Conservation (phyloP, 2,888 invertebrate species). For the Cephus sareptanus region DNA sequence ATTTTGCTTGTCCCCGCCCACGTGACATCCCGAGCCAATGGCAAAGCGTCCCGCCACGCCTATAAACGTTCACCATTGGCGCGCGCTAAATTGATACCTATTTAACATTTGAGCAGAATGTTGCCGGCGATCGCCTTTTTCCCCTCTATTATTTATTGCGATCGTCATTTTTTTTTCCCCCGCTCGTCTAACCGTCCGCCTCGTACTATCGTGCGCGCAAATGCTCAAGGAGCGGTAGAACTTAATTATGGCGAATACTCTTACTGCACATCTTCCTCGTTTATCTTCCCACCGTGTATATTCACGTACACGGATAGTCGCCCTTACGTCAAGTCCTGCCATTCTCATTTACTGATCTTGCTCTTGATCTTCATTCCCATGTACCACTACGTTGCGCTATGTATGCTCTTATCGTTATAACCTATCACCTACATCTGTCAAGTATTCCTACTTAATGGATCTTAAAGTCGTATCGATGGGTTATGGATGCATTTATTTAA, state of each 20-base stretch:
- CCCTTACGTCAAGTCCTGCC: not conserved
- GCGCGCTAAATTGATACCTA: slow-evolving; percentile 61
- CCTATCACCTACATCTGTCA: not conserved
- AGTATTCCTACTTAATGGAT: not conserved
- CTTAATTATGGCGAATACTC: slow-evolving; percentile 61
- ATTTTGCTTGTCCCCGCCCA: slow-evolving; percentile 24
- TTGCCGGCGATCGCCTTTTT: slow-evolving; percentile 62
- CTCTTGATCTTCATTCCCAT: not conserved
- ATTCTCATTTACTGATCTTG: not conserved
- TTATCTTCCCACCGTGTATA: no score
- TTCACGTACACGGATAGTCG: not conserved
- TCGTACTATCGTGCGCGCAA: slow-evolving; percentile 30
- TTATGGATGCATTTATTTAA: not conserved
- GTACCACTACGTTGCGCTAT: not conserved
- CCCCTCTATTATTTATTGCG: slow-evolving; percentile 58
- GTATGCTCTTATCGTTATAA: not conserved
- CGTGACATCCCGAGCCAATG: slow-evolving; percentile 25
- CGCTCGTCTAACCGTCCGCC: slow-evolving; percentile 28
- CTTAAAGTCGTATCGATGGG: not conserved
- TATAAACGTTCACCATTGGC: slow-evolving; percentile 43
- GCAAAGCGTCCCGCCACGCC: slow-evolving; percentile 30
- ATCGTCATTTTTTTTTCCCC: slow-evolving; percentile 20
- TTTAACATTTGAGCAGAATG: slow-evolving; percentile 64
- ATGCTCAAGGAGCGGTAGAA: slow-evolving; percentile 54
- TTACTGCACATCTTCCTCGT: not conserved